Evolutionary conservation across 2,888 invertebrate species (phyloP).

Genomic region (Melinaea menophilus): DNA sequence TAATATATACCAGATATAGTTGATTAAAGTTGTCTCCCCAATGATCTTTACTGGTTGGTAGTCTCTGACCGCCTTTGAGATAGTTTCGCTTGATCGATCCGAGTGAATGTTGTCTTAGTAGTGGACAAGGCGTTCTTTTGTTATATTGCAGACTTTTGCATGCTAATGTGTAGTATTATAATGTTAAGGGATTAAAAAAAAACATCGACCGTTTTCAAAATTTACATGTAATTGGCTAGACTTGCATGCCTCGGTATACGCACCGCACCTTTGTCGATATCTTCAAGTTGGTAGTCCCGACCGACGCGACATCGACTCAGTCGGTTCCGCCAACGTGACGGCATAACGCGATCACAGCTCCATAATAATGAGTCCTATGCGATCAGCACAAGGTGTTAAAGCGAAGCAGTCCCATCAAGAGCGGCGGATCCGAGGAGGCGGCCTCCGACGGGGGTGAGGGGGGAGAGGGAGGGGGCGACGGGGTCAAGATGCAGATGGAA

Average conservation of each 20-base stretch:
- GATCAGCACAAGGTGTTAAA: slow-evolving; percentile 64
- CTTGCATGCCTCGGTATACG: not conserved
- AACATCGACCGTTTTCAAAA: not conserved
- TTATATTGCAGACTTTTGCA: slow-evolving; percentile 38
- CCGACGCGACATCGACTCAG: no score
- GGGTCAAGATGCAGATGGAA: slow-evolving; percentile 72
- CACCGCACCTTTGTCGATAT: slow-evolving; percentile 3
- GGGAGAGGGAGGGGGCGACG: slow-evolving; percentile 52
- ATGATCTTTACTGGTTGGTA: not conserved
- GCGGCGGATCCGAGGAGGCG: slow-evolving; percentile 61
- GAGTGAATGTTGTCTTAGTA: slow-evolving; percentile 30
- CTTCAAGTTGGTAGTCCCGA: no score
- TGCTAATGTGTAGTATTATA: slow-evolving; percentile 31
- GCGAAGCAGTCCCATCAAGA: slow-evolving; percentile 60
- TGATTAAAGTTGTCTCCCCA: no score
- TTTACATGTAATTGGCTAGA: not conserved
- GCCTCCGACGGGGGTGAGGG: slow-evolving; percentile 54
- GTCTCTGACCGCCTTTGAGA: slow-evolving; percentile 26
- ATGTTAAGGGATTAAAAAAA: slow-evolving; percentile 14
- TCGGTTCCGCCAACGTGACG: not conserved
- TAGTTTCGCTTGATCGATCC: slow-evolving; percentile 33
- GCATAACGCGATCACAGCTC: not conserved
- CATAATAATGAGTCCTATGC: slow-evolving; percentile 11
- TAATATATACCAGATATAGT: not conserved
- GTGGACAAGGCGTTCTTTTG: slow-evolving; percentile 28